Conservation (phyloP, 2,888 invertebrate genomes). For the Deilephila porcellus region DNA sequence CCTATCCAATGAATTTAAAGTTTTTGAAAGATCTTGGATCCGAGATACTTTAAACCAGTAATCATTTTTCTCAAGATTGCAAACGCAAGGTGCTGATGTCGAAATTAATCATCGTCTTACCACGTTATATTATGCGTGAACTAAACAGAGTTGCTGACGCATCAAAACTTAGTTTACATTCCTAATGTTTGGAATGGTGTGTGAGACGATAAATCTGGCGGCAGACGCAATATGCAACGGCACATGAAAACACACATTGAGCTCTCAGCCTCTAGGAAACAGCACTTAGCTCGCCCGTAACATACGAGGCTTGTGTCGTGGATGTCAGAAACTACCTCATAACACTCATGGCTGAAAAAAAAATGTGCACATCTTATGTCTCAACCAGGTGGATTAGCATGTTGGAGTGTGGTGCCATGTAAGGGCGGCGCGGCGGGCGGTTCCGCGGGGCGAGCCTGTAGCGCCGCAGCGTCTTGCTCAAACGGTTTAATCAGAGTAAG, state of each 20-base stretch:
- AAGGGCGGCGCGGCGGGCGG: neutral
- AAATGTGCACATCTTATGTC: too few species aligned
- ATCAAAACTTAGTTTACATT: constrained; percentile 56
- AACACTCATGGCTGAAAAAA: too few species aligned
- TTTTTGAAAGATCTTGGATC: too few species aligned
- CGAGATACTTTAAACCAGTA: too few species aligned
- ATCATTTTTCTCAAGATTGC: neutral
- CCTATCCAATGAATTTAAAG: neutral
- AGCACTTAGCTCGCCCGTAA: too few species aligned
- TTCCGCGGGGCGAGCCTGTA: neutral
- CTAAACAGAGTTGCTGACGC: constrained; percentile 47
- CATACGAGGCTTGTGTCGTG: too few species aligned
- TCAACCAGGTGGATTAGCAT: too few species aligned
- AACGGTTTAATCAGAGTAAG: constrained; percentile 15
- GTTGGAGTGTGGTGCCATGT: neutral
- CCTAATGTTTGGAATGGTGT: constrained; percentile 38
- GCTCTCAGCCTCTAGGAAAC: too few species aligned
- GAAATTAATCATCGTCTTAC: constrained; percentile 39
- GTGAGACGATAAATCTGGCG: constrained; percentile 1
- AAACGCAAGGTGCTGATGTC: neutral
- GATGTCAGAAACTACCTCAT: too few species aligned
- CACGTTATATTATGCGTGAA: constrained; percentile 43
- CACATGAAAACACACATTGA: too few species aligned
- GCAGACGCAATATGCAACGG: too few species aligned
- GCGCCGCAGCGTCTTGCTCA: constrained; percentile 10